These are phyloP conservation scores for Perca flavescens DNA, from an alignment of 2,113 vertebrate genomes.

Conservation along the genomic window DNA sequence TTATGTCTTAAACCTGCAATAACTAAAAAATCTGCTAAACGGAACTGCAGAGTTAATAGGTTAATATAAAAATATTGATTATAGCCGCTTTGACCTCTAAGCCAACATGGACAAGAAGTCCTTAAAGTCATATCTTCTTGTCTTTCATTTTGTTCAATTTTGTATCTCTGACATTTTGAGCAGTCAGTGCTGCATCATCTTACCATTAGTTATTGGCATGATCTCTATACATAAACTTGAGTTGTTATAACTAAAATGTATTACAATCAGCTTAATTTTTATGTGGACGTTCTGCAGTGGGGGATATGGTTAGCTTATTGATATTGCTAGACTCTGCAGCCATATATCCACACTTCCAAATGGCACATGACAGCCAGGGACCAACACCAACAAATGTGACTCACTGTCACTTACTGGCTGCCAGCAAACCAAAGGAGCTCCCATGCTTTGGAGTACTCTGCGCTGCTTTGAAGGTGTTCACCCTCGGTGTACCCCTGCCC, in stretches of 20 bases:
- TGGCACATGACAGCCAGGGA: not conserved
- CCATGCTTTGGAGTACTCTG: constrained; percentile 1
- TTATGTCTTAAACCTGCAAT: not conserved
- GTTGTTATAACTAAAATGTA: not conserved
- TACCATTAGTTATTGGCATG: too few species aligned
- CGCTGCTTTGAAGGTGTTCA: constrained; percentile 47
- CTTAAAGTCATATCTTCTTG: not conserved
- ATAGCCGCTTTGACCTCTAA: not conserved
- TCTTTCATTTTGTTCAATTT: not conserved
- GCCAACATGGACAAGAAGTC: not conserved
- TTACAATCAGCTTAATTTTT: constrained; percentile 7
- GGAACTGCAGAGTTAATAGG: too few species aligned
- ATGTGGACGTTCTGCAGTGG: not conserved
- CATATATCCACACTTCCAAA: not conserved
- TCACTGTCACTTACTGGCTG: constrained; percentile 6
- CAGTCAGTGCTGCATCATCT: not conserved
- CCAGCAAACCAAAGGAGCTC: constrained; percentile 26
- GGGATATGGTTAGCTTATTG: not conserved
- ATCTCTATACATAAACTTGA: too few species aligned
- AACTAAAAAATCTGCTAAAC: not conserved
- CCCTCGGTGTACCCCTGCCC: constrained; percentile 19
- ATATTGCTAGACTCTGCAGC: not conserved
- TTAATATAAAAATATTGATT: not conserved
- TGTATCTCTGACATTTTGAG: not conserved
- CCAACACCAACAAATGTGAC: constrained; percentile 14